Percentiles rank a stretch among this genome's conserved stretches.
phyloP scores from a whole-genome alignment of 1,140 invertebrate species.

The Triops cancriformis region DNA sequence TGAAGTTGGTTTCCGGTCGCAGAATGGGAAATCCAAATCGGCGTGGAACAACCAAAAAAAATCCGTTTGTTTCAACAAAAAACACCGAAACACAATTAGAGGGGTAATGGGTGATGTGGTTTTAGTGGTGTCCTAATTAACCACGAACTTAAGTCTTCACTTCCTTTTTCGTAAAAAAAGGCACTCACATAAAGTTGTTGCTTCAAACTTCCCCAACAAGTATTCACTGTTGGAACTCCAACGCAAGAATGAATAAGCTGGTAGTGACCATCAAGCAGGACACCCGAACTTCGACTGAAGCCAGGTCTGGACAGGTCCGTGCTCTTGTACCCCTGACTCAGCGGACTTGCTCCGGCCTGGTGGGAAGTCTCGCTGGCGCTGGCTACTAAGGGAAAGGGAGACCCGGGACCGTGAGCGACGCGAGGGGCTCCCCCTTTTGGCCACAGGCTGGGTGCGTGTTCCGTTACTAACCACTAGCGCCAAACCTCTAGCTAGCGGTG shows the following conservation, averaged over 20 bases:
- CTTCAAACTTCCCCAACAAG: no score
- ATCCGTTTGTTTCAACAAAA: not conserved
- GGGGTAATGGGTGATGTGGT: no score
- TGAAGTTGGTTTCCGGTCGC: not conserved
- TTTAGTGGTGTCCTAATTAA: no score
- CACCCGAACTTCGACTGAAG: conserved; percentile 2
- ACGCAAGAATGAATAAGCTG: not conserved
- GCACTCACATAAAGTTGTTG: no score
- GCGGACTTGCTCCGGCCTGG: not conserved
- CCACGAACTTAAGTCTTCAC: no score
- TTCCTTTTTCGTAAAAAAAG: no score
- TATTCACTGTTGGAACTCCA: no score
- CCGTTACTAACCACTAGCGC: conserved; percentile 8
- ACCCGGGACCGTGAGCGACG: no score
- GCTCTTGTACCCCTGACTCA: not conserved
- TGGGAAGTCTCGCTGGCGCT: not conserved
- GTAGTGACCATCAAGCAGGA: not conserved
- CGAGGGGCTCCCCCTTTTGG: not conserved
- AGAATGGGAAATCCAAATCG: not conserved
- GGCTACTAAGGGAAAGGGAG: not conserved
- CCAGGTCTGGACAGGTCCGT: not conserved
- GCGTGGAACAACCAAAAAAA: not conserved
- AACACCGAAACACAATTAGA: not conserved
- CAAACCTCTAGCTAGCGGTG: not conserved
- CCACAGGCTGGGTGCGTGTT: not conserved